Evolutionary conservation across 2,888 invertebrate genomes (phyloP).

Genomic region (Tachystola acroxantha): DNA sequence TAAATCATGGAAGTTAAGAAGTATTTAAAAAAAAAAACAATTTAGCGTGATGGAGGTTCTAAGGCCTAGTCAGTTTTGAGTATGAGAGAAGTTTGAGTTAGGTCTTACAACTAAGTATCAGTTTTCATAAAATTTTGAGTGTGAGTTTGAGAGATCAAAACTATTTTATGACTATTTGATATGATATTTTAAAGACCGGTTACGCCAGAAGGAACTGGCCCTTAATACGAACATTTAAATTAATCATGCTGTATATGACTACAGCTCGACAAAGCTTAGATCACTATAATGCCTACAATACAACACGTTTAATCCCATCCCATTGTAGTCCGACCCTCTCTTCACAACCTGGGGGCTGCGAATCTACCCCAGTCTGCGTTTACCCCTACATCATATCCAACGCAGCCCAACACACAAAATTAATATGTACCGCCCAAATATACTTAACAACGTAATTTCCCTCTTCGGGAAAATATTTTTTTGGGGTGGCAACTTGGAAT

Average conservation of each 20-base stretch:
- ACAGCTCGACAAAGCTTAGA: conserved; percentile 36
- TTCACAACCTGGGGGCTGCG: conserved; percentile 31
- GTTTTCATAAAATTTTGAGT: no score
- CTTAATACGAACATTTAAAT: no score
- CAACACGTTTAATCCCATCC: conserved; percentile 70
- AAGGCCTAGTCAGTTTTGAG: no score
- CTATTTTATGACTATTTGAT: no score
- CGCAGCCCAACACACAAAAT: conserved; percentile 65
- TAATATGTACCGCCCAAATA: conserved; percentile 67
- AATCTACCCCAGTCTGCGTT: conserved; percentile 10
- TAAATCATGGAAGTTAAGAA: no score
- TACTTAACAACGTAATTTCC: conserved; percentile 55
- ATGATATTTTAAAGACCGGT: no score
- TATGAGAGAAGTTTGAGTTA: no score
- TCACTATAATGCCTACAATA: conserved; percentile 63
- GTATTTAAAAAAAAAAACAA: no score
- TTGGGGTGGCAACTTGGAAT: conserved; percentile 30
- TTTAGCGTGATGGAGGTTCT: no score
- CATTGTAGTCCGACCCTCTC: conserved; percentile 52
- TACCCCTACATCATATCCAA: conserved; percentile 33
- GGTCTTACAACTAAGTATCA: no score
- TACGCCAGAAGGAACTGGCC: no score
- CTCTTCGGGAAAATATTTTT: conserved; percentile 30
- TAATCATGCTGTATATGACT: conserved; percentile 19
- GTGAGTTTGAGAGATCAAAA: no score